Evolutionary conservation across 2,888 invertebrate genomes (phyloP), one percentile per base, ranked within the genome.

Genomic region (Acleris emargana): DNA sequence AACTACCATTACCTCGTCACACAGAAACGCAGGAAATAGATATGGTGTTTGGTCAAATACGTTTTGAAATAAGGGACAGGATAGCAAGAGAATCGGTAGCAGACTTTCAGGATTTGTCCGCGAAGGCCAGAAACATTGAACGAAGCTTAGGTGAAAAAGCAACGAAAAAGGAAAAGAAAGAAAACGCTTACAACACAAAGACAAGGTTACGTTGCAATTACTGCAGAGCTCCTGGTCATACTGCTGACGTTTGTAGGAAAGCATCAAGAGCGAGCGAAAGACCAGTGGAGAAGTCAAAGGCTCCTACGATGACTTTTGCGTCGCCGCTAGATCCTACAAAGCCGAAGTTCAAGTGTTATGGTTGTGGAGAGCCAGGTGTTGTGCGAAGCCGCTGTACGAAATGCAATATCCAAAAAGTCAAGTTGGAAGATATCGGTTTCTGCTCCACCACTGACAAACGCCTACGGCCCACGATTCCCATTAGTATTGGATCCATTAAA

Each of bases 31-130:
- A 28, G 3, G 17, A 52, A n/a, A 52, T 52, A 1, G 52, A 52
- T 17, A 52, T 52, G 28, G 17, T 52, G n/a, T 52, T 28, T 52
- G 52, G 52, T 5, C 52, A 52, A 7, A 52, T 32, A 28, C 6
- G 32, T 9, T 52, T 52, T 28, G 32, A 52, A 5, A 52, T 52
- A 52, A 52, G 52, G 11, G 52, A 52, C 28, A 52, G n/a, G 7
- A 28, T 32, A 16, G 9, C 5, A 1, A 52, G 52, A 28, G 53
- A 53, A 11, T 9, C 38, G n/a, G n/a, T 38, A 17, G 17, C n/a
- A n/a, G 32, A 17, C 13, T 53, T 53, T 17, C 5, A 53, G 18
- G 38, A 53, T 1, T 18, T 53, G 18, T 18, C 32, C 1, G 18
- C 18, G 4, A 53, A 53, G 13, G 53, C 53, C 32, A 53, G 53